Conservation (phyloP, 2,113 vertebrate genomes). For the Rhynchomys soricoides region DNA sequence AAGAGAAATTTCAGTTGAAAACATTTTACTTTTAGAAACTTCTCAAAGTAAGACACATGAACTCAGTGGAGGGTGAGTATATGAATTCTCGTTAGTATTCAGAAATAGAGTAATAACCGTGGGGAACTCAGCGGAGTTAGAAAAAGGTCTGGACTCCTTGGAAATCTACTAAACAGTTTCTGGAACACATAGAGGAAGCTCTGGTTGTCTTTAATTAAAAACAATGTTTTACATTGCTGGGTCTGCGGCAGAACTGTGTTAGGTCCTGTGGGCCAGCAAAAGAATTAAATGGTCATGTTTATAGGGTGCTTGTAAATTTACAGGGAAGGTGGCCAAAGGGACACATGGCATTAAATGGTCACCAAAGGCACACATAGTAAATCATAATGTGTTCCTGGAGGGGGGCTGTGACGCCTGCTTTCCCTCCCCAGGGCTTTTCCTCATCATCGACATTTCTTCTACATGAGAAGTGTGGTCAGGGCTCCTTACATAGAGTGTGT, state of each 20-base stretch:
- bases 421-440: background rate
- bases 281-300: background rate
- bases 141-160: background rate
- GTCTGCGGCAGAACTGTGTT: background rate
- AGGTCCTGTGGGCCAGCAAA: background rate
- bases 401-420: too few species aligned
- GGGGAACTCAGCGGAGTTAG: background rate
- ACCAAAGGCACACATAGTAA: background rate
- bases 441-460: background rate
- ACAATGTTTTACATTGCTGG: background rate
- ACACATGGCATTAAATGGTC: background rate
- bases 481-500: background rate
- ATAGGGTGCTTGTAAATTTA: background rate
- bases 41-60: background rate
- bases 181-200: background rate
- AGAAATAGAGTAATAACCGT: background rate
- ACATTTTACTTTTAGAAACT: conserved; percentile 5
- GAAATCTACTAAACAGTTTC: background rate
- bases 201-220: background rate
- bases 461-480: background rate
- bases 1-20: background rate
- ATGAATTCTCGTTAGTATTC: background rate
- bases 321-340: background rate
- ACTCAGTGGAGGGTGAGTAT: background rate
- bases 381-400: background rate